Percentiles rank a stretch among this genome's conserved stretches.
These are phyloP conservation scores for Microcebus lehilahytsara DNA, from an alignment of 2,113 vertebrate species.

Conservation along the genomic window DNA sequence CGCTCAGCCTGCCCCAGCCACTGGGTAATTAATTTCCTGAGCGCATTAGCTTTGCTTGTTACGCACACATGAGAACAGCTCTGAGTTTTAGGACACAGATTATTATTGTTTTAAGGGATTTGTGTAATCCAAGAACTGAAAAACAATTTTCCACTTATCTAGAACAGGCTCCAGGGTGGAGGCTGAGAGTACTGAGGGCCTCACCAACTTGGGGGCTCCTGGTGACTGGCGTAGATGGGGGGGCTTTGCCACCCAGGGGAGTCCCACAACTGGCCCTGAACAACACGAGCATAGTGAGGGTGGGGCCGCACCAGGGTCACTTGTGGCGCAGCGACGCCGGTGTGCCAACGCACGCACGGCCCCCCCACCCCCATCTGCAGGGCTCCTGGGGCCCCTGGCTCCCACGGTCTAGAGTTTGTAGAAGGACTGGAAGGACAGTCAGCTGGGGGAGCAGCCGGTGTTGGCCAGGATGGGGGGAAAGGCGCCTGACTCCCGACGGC, in stretches of 20 bases:
- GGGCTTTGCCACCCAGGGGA: background rate
- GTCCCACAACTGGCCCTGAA: background rate
- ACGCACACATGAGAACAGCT: background rate
- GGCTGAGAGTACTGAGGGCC: background rate
- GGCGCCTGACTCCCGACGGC: background rate
- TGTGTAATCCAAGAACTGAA: constrained; percentile 39
- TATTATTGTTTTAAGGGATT: constrained; percentile 54
- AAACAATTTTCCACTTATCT: constrained; percentile 6
- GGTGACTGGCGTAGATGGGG: background rate
- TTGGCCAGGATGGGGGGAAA: background rate
- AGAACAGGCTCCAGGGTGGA: background rate
- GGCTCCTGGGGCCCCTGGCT: background rate
- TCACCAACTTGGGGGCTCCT: too few species aligned
- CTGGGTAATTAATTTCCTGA: constrained; percentile 4
- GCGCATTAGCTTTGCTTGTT: constrained; percentile 28
- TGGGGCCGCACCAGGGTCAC: background rate
- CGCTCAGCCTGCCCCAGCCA: background rate
- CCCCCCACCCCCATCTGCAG: too few species aligned
- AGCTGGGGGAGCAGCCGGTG: too few species aligned
- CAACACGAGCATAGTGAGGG: background rate
- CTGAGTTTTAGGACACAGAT: constrained; percentile 30
- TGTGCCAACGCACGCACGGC: background rate
- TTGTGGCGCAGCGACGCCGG: background rate
- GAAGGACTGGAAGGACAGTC: background rate
- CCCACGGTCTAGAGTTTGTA: background rate